Evolutionary conservation across 2,797 vertebrate genomes (phyloP).

Genomic region (Miichthys miiuy): DNA sequence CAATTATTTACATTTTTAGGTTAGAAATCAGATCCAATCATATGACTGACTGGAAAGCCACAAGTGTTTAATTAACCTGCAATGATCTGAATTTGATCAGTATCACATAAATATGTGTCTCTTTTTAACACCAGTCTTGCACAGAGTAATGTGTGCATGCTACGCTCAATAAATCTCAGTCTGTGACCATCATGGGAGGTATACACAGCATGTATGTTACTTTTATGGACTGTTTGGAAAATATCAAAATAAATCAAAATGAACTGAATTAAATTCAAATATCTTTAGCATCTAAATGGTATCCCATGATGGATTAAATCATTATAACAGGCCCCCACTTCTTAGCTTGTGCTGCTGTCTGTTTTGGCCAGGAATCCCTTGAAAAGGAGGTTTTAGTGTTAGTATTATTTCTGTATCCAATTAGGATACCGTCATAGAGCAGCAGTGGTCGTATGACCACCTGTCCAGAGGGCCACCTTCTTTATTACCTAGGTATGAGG

Average conservation of each 20-base stretch:
- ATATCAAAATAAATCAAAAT: neutral
- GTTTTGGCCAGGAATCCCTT: too few species aligned
- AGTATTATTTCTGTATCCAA: too few species aligned
- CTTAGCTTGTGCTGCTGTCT: too few species aligned
- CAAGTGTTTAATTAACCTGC: too few species aligned
- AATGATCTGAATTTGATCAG: neutral
- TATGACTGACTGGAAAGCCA: neutral
- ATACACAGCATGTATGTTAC: too few species aligned
- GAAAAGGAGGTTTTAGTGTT: too few species aligned
- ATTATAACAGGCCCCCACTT: neutral
- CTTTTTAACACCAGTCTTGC: neutral
- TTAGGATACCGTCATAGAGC: neutral
- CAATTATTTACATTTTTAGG: neutral
- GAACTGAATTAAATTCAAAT: neutral
- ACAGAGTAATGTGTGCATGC: too few species aligned
- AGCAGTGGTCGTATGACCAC: too few species aligned
- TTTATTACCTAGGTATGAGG: neutral
- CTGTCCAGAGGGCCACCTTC: too few species aligned
- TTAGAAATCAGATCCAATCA: neutral
- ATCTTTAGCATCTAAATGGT: neutral
- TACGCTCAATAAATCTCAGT: neutral
- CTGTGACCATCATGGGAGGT: too few species aligned
- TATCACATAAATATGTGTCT: neutral
- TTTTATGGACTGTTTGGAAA: neutral
- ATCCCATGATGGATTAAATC: neutral